Percentiles rank a stretch among this genome's conserved stretches.
These are phyloP conservation scores for Norana najaformis DNA, from an alignment of 2,888 invertebrate species.

Conservation along the genomic window DNA sequence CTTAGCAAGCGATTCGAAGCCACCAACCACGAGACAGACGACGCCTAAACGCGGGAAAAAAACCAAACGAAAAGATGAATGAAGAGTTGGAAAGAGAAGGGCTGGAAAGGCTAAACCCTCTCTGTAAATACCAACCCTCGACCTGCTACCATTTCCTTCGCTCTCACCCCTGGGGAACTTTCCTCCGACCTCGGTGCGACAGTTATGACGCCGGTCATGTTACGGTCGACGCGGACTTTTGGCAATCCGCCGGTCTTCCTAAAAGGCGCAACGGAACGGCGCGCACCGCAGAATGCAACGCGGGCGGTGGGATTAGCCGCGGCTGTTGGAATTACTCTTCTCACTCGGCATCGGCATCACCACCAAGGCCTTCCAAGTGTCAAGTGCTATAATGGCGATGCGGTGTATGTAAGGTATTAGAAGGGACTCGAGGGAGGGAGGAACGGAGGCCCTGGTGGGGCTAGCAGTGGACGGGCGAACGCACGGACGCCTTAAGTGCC, in stretches of 20 bases:
- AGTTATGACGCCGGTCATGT: not conserved
- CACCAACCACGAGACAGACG: not conserved
- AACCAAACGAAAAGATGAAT: not conserved
- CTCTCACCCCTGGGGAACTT: not conserved
- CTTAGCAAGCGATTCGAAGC: too few species aligned
- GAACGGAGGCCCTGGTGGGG: not conserved
- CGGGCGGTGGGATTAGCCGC: not conserved
- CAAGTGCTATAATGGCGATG: conserved; percentile 20
- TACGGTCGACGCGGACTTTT: not conserved
- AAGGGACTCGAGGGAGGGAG: not conserved
- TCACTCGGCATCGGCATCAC: too few species aligned
- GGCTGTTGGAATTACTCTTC: not conserved
- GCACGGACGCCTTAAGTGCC: conserved; percentile 18
- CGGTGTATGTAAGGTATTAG: conserved; percentile 20
- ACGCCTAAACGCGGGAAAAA: not conserved
- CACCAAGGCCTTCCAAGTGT: not conserved
- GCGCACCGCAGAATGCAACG: not conserved
- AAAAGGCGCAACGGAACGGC: not conserved
- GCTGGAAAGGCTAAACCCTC: not conserved
- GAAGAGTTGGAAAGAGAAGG: not conserved
- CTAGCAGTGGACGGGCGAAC: not conserved
- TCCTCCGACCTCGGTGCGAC: not conserved
- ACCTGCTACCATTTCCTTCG: not conserved
- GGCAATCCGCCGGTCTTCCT: not conserved
- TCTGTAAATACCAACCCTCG: not conserved